Evolutionary conservation across 1,140 invertebrate genomes (phyloP), one percentile per base, ranked within the genome.

Genomic region (Helicoverpa armigera): DNA sequence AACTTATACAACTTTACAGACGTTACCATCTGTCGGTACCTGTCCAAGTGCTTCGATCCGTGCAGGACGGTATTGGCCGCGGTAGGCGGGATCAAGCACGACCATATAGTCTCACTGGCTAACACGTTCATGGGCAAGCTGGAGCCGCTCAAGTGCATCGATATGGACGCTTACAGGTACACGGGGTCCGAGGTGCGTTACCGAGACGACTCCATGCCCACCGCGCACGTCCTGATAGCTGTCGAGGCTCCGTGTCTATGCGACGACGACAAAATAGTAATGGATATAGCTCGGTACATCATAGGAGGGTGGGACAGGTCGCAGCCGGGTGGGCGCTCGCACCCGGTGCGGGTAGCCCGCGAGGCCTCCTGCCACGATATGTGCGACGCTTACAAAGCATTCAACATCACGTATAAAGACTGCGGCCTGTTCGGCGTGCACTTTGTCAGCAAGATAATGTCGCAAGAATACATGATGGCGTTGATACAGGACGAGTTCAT

Each of bases 41-140:
- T 99, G 61, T 96, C 95, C 23, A 96, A 95, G 69, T 97, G 98
- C 90, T 99, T 99, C 95, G 98, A 98, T 86, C 97, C 97, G 5
- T 86, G 85, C 56, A 96, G 98, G 82, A 98, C 99, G 91, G 98
- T 99, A 1, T 93, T 99, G 43, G 97, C 98, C 78, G 98, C 97
- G 73, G 98, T 98, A 82, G 99, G 99, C 82, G 98, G 98, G 76
- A 96, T 99, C 0, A 87, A 81, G 65, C 92, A 92, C 56, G 86
- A 89, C 4, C 78, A 87, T 50, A 67, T 92, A 14, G 72, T 88
- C n/a, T 50, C 82, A 31, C 82, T 90, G 4, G 89, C 87, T 4
- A 83, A 82, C 12, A 70, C 76, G 0, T 87, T 87, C 72, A 31
- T 89, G 35, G 70, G 23, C 67, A 80, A 79, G 31, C 18, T 87